Percentiles rank a stretch among this genome's conserved stretches.
phyloP scores from a whole-genome alignment of 2,888 invertebrate species.

The Harmothoe impar region DNA sequence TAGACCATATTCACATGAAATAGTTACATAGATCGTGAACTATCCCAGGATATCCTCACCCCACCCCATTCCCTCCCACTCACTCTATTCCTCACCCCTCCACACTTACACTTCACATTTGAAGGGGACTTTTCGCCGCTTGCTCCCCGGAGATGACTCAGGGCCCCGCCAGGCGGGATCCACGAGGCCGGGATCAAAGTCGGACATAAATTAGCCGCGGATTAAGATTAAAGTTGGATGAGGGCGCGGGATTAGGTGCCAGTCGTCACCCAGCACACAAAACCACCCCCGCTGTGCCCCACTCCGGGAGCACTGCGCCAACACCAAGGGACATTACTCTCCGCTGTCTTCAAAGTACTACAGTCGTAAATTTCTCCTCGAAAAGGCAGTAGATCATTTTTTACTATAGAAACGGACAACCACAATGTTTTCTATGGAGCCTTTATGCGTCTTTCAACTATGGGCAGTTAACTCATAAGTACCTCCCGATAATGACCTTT shows the following conservation, averaged over 20 bases:
- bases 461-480: background rate
- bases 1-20: too few relatives aligned
- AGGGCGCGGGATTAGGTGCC: background rate
- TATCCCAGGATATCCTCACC: background rate
- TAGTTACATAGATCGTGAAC: too few relatives aligned
- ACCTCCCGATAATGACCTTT: background rate
- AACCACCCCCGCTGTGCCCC: background rate
- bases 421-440: background rate
- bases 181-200: constrained; percentile 44
- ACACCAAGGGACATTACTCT: background rate
- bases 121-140: background rate
- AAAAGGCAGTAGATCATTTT: background rate
- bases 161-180: constrained; percentile 24
- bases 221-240: constrained; percentile 42
- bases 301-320: too few relatives aligned
- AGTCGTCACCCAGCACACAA: background rate
- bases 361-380: constrained; percentile 10
- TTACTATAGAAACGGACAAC: background rate
- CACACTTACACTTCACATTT: background rate
- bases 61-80: background rate
- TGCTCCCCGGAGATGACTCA: constrained; percentile 46
- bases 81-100: background rate
- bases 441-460: background rate
- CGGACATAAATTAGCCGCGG: constrained; percentile 47
- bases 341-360: background rate